Evolutionary conservation across 1,140 invertebrate species (phyloP).

Genomic region (Brachystomella parvula): DNA sequence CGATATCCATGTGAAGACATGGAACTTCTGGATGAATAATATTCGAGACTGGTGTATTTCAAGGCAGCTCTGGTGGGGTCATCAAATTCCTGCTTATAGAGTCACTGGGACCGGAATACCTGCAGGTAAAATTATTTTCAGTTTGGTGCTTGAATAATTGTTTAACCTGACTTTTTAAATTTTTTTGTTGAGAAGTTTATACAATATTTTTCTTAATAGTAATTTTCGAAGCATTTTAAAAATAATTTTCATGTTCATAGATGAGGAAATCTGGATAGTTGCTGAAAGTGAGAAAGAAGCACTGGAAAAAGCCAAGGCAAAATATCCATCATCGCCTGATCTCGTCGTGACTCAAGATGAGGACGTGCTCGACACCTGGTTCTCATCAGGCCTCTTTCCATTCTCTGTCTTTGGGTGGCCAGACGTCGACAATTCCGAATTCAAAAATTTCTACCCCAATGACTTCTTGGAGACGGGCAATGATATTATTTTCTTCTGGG

Average conservation of each 20-base stretch:
- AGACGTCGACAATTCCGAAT: slow-evolving; percentile 58
- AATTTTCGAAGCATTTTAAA: too few relatives aligned
- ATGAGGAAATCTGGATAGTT: slow-evolving; percentile 82
- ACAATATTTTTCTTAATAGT: too few relatives aligned
- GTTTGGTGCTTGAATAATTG: too few relatives aligned
- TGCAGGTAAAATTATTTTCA: too few relatives aligned
- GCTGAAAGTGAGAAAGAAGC: slow-evolving; percentile 79
- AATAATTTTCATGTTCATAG: too few relatives aligned
- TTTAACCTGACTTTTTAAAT: too few relatives aligned
- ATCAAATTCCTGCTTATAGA: slow-evolving; percentile 92
- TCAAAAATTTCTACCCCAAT: slow-evolving; percentile 83
- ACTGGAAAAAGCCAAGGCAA: slow-evolving; percentile 66
- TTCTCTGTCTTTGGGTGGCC: slow-evolving; percentile 98
- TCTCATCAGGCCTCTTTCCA: slow-evolving; percentile 93
- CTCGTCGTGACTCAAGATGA: slow-evolving; percentile 74
- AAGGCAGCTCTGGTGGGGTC: slow-evolving; percentile 98
- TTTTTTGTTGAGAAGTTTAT: too few relatives aligned
- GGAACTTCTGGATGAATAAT: slow-evolving; percentile 87
- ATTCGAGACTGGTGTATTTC: slow-evolving; percentile 77
- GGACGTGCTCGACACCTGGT: slow-evolving; percentile 99
- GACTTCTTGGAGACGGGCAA: slow-evolving; percentile 92
- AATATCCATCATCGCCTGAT: slow-evolving; percentile 56
- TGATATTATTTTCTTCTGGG: slow-evolving; percentile 99
- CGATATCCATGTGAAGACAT: slow-evolving; percentile 85
- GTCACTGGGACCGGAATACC: slow-evolving; percentile 55